Evolutionary conservation across 2,888 invertebrate genomes (phyloP), one percentile per base, ranked within the genome.

Genomic region (Clitarchus hookeri): DNA sequence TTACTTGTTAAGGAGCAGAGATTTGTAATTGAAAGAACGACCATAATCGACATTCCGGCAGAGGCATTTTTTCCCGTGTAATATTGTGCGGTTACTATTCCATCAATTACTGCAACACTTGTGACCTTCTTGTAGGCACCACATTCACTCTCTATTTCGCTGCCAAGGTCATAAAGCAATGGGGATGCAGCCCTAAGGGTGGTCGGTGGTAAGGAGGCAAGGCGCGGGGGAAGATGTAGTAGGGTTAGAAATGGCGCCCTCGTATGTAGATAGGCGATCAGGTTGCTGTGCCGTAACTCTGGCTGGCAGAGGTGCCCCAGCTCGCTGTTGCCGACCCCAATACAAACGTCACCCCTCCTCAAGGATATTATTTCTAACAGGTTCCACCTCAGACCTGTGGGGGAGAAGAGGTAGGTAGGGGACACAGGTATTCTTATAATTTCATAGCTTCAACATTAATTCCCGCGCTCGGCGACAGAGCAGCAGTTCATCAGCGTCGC

Each of bases 101-200:
- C 36, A 36, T 53, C 53, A 16, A 8, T 53, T 65, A 2, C n/a
- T 9, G 23, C 3, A 8, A n/a, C 8, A 65, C 65, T 65, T 65
- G 65, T 9, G 65, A 0, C 65, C 2, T 19, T 65, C 65, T 65
- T 65, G 65, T n/a, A 65, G 12, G 16, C 65, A n/a, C 23, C 19
- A n/a, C n/a, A 65, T 65, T 65, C 65, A 65, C 65, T 65, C 65
- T 65, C 65, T n/a, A 65, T 65, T 65, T 65, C 65, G 65, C 65
- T 65, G 23, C 23, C 65, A n/a, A 65, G 65, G 65, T 65, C 65
- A 23, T 65, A 65, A 23, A 65, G 11, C 65, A 65, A 36, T 9
- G 65, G 65, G n/a, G 65, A 8, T 9, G 11, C 8, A 65, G 48
- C 48, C 48, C 48, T 48, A 16, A 16, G 48, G 48, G 48, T 48